phyloP scores from a whole-genome alignment of 2,888 invertebrate genomes.

The Plusia festucae region DNA sequence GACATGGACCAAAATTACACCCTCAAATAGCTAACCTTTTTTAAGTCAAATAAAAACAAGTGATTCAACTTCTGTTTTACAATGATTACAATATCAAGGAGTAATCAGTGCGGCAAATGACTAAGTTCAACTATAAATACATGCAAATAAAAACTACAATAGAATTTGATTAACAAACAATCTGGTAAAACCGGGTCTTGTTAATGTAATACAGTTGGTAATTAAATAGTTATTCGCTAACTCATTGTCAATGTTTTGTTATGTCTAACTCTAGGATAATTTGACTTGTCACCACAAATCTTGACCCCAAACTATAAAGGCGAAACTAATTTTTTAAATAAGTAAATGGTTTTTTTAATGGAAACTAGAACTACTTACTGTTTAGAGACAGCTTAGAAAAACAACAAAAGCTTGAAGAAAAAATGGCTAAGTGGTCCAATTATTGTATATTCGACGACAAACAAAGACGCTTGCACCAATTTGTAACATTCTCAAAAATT shows the following conservation, averaged over 20 bases:
- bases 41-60: neutral
- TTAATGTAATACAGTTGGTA: neutral
- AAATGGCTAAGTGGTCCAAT: too few relatives aligned
- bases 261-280: neutral
- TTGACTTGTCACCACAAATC: slow-evolving; percentile 1
- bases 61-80: neutral
- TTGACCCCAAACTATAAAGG: neutral
- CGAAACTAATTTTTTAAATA: too few relatives aligned
- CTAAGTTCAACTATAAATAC: neutral
- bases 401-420: too few relatives aligned
- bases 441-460: too few relatives aligned
- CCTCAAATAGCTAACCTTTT: neutral
- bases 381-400: too few relatives aligned
- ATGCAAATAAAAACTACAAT: slow-evolving; percentile 7
- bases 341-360: too few relatives aligned
- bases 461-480: neutral
- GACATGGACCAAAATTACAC: too few relatives aligned
- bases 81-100: slow-evolving; percentile 2
- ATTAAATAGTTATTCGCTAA: slow-evolving; percentile 4
- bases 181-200: neutral
- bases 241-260: slow-evolving; percentile 4
- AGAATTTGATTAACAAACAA: slow-evolving; percentile 2
- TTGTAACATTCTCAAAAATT: too few relatives aligned
- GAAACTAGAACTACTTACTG: too few relatives aligned
- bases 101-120: neutral